Evolutionary conservation across 2,888 invertebrate genomes (phyloP), one percentile per base, ranked within the genome.

Genomic region (Margaritifera margaritifera): DNA sequence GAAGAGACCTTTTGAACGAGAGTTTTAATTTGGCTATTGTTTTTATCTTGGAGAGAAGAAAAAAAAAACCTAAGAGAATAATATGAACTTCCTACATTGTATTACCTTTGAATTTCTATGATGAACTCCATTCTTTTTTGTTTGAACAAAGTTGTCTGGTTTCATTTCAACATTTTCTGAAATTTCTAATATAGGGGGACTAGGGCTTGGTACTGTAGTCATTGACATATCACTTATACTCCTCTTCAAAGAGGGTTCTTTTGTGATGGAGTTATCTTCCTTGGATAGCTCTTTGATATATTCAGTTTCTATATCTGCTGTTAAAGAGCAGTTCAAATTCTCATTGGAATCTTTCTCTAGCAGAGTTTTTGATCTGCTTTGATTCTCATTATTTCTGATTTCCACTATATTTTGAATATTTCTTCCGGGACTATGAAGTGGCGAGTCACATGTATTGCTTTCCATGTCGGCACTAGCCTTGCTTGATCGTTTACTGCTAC

Each of bases 271-370:
- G 63, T 77, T 79, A 72, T 78, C 79, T 69, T 77, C 79, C 68
- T 77, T 76, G 20, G 75, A 59, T 31, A 79, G 72, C 68, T 79
- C 79, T 63, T 72, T 75, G 42, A 77, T 77, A 52, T 72, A 73
- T 62, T 64, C 69, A 68, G 69, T 69, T 58, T 63, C 64, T 63
- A 73, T 66, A 42, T 56, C 60, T 66, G 24, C 64, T 24, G 74
- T 71, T 61, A 78, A 70, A 11, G 84, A 78, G 62, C 81, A 83
- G 73, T 82, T 84, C 25, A 85, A 72, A 69, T 85, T 86, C 61
- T 86, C 85, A 71, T 86, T 86, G 4, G 85, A 85, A 80, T 87
- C 85, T 73, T 81, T 84, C 63, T 86, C 85, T 65, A 71, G 74
- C 24, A 75, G 66, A 8, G 78, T 74, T 72, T 82, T 81, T 80